phyloP scores from a whole-genome alignment of 2,797 vertebrate genomes.

The Paguma larvata region DNA sequence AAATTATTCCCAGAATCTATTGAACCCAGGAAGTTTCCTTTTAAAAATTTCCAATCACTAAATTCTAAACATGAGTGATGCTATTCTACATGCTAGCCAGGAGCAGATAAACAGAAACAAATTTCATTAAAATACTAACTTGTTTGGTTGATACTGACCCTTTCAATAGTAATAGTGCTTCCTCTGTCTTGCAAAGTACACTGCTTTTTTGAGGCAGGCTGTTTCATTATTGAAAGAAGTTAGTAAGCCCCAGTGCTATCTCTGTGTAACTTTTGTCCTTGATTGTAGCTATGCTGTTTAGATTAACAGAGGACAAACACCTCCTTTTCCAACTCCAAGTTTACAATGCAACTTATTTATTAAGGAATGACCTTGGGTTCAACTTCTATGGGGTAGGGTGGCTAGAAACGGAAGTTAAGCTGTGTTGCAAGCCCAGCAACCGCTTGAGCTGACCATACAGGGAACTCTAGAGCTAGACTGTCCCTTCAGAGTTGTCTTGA shows the following conservation, averaged over 20 bases:
- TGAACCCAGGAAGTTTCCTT: background rate
- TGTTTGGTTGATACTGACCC: background rate
- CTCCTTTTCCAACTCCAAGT: background rate
- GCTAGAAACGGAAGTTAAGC: background rate
- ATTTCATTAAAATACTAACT: background rate
- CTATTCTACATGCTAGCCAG: background rate
- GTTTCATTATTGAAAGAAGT: background rate
- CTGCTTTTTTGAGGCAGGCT: background rate
- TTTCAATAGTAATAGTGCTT: background rate
- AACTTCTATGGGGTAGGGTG: background rate
- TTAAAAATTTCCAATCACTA: background rate
- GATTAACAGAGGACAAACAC: background rate
- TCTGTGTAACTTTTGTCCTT: background rate
- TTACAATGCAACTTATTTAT: background rate
- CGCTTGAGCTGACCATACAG: background rate
- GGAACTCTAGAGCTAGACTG: background rate
- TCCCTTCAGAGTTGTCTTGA: background rate
- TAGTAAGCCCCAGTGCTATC: background rate
- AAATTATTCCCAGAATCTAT: background rate
- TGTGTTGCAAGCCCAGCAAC: background rate
- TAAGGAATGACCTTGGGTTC: background rate
- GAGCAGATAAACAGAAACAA: conserved; percentile 5
- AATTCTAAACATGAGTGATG: background rate
- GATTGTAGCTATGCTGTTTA: background rate
- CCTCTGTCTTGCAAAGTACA: background rate